phyloP scores from a whole-genome alignment of 2,113 vertebrate genomes.

The Ochotona curzoniae region DNA sequence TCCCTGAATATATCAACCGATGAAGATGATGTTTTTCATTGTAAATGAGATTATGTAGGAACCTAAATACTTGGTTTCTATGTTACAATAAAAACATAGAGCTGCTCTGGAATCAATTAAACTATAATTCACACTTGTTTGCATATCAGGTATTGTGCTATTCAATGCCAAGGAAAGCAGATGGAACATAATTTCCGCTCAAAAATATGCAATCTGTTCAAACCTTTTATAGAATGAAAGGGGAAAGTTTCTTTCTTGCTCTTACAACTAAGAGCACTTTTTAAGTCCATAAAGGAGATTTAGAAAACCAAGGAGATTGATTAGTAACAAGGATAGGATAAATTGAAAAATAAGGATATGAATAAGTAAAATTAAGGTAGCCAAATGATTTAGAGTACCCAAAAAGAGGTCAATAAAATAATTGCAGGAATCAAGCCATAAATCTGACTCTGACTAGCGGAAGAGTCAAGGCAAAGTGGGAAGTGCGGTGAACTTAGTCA shows the following conservation, averaged over 20 bases:
- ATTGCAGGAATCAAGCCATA: background rate
- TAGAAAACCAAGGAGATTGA: background rate
- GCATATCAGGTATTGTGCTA: background rate
- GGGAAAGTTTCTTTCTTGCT: background rate
- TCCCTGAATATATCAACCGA: background rate
- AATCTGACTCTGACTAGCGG: background rate
- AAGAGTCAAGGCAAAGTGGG: background rate
- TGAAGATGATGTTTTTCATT: background rate
- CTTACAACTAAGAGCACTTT: constrained; percentile 34
- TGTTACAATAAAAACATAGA: constrained; percentile 19
- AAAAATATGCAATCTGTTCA: constrained; percentile 38
- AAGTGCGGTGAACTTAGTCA: background rate
- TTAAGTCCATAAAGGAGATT: background rate
- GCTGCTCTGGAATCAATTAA: constrained; percentile 43
- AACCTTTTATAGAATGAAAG: constrained; percentile 12
- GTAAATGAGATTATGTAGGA: background rate
- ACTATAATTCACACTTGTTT: constrained; percentile 19
- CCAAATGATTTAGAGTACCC: background rate
- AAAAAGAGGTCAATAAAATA: background rate
- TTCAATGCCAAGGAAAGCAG: background rate
- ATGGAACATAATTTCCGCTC: background rate
- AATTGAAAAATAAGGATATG: background rate
- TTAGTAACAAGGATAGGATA: background rate
- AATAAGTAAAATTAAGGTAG: background rate
- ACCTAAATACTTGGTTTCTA: constrained; percentile 2